Evolutionary conservation across 2,888 invertebrate genomes (phyloP), one percentile per base, ranked within the genome.

Genomic region (Cynaeus angustus): DNA sequence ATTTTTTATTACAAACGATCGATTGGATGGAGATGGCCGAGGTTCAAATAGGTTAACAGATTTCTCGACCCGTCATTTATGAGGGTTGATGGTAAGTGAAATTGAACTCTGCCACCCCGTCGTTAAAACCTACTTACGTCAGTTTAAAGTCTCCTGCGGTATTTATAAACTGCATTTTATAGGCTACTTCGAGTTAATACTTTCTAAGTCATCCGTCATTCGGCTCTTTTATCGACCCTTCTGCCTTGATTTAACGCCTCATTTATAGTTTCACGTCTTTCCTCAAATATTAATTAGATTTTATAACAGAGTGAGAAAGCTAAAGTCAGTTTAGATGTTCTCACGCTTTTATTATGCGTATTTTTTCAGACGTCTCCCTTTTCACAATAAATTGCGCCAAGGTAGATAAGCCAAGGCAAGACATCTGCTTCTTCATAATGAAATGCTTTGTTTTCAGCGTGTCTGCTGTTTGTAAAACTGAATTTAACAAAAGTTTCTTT

Each of bases 401-500:
- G 71, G 69, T 68, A 70, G 72, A 72, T 71, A 68, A 72, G 68
- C 62, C 38, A 64, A 69, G 71, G 61, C 70, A 67, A 71, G 73
- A 71, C 73, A 69, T 75, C 75, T 75, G 73, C 70, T 71, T 71
- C 73, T 72, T 74, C 66, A 75, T 74, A 74, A 75, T 74, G 71
- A 71, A 72, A 66, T 46, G 73, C 71, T 73, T 75, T 75, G 75
- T 74, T 71, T 68, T 67, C 70, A 26, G 9, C 70, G 30, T 66
- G 70, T 70, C 50, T 56, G 66, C 58, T 70, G 67, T 72, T 74
- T 74, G 75, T 70, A 70, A 70, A 75, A 69, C 69, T 72, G 71
- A 72, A 72, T 72, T 69, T 72, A 71, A 73, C 73, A 72, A 72
- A 68, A 71, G 68, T 68, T 66, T 73, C 71, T 72, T 71, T 75